Percentiles rank a stretch among this genome's conserved stretches.
Conservation (phyloP, 2,888 invertebrate species). For the Meghimatium bilineatum region DNA sequence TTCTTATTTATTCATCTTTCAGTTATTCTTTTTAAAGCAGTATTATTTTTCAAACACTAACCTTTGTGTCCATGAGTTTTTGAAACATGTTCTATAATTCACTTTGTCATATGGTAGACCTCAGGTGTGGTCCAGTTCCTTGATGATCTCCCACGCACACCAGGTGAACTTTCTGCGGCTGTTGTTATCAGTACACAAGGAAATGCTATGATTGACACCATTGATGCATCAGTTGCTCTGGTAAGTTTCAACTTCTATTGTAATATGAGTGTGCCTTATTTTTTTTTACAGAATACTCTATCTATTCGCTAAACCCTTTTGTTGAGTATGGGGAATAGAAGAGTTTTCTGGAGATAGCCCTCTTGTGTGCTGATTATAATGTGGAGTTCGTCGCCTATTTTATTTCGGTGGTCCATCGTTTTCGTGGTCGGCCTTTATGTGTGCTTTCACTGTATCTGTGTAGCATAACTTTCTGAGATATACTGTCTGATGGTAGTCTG, state of each 20-base stretch:
- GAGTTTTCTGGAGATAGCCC: no score
- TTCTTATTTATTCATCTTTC: conserved; percentile 1
- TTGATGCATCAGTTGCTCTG: conserved; percentile 84
- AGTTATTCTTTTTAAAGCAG: neutral
- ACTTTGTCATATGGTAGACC: conserved; percentile 55
- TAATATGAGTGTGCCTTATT: neutral
- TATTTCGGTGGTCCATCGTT: no score
- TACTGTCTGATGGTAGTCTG: no score
- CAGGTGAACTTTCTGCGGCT: conserved; percentile 84
- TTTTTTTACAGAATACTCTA: no score
- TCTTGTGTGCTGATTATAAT: no score
- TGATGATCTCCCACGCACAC: conserved; percentile 81
- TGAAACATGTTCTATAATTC: neutral
- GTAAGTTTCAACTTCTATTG: conserved; percentile 77
- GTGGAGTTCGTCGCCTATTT: no score
- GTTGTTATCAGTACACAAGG: conserved; percentile 83
- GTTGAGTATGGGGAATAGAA: no score
- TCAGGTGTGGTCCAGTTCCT: conserved; percentile 87
- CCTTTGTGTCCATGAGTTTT: neutral
- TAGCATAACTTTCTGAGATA: no score
- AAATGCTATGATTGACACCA: conserved; percentile 81
- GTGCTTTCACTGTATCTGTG: no score
- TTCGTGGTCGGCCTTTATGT: no score
- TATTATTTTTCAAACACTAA: neutral
- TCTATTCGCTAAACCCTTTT: no score